Evolutionary conservation across 1,140 invertebrate genomes (phyloP), one percentile per base, ranked within the genome.

Genomic region (Cyclargus thomasi): DNA sequence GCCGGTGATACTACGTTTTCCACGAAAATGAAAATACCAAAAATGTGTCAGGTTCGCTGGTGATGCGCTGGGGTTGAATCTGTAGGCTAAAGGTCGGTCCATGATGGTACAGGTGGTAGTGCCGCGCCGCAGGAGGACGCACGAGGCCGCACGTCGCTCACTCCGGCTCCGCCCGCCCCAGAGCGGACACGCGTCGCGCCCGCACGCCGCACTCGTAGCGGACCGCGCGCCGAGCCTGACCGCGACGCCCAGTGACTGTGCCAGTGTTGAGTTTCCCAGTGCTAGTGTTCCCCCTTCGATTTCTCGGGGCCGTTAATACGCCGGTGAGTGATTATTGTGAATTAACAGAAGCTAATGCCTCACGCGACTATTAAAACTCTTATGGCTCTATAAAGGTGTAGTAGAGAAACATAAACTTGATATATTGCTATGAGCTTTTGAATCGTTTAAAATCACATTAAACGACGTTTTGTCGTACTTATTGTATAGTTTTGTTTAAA

Each of bases 1-100:
- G 77, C 67, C 63, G 82, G 80, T 8, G 74, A 83, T 83, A 8
- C 14, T 88, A 80, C 73, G 69, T 76, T 80, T 84, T 83, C 72
- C 69, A 69, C 68, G 75, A 18, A 21, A 21, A 21, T 59, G 10
- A 2, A 59, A 11, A 11, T 59, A 21, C 55, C 18, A 59, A 59
- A 57, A 59, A 59, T 10, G 17, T 0, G 10, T 59, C 7, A 8
- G 18, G 11, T 22, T 20, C 17, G 55, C 39, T 3, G 1, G 39
- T 7, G 0, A 2, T 47, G 10, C 11, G 39, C 39, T 3, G 39
- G 39, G 11, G 29, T 29, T 8, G 29, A 8, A 1, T 4, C 29
- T 4, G 29, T 29, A 8, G 29, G 6, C 23, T 23, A 2, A 23
- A 23, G 36, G 7, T 1, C 11, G 36, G 29, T 35, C 8, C 6